phyloP scores from a whole-genome alignment of 2,113 vertebrate species.

The Pomatostomus ruficeps region DNA sequence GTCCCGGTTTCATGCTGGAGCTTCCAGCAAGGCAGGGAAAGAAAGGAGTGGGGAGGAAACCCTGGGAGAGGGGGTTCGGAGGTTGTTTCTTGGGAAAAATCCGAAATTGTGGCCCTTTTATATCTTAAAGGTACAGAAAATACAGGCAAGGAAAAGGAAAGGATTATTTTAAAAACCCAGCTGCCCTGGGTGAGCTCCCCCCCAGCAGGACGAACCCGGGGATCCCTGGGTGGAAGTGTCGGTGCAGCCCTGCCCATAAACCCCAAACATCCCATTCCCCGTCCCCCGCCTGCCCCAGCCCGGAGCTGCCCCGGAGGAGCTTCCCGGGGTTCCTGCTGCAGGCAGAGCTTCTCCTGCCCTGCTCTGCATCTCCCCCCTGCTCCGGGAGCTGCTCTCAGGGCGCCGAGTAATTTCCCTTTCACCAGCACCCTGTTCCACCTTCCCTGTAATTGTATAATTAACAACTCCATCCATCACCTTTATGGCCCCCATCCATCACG shows the following conservation, averaged over 20 bases:
- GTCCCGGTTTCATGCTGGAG: neutral
- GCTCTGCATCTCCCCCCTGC: neutral
- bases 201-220: neutral
- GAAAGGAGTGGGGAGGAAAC: neutral
- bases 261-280: neutral
- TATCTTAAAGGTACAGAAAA: neutral
- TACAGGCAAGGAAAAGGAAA: neutral
- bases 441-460: neutral
- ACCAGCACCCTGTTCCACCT: neutral
- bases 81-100: neutral
- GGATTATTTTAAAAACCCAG: neutral
- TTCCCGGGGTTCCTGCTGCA: neutral
- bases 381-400: neutral
- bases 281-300: neutral
- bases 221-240: neutral
- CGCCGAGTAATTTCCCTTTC: neutral
- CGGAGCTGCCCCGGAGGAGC: neutral
- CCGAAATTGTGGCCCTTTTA: neutral
- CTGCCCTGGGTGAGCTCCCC: neutral
- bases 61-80: neutral
- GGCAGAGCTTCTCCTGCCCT: neutral
- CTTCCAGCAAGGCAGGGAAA: neutral
- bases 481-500: neutral
- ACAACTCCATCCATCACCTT: slow-evolving; percentile 1
- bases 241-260: neutral